Conservation (phyloP, 2,888 invertebrate species). For the Campoletis raptor region DNA sequence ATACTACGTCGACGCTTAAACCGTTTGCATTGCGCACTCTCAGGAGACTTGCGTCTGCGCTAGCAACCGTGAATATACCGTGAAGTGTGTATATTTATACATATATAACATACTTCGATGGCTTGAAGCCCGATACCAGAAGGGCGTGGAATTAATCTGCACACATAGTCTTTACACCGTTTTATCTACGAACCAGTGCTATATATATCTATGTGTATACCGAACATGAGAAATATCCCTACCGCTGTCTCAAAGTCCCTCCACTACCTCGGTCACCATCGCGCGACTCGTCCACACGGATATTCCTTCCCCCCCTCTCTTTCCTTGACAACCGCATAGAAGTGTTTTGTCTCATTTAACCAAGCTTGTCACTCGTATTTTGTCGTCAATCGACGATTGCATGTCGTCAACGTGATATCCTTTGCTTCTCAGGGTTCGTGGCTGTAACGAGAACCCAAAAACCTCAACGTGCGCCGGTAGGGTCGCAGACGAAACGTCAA, state of each 20-base stretch:
- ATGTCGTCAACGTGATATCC: constrained; percentile 25
- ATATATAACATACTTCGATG: not conserved
- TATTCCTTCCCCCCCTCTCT: constrained; percentile 55
- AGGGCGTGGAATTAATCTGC: not conserved
- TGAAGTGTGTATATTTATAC: not conserved
- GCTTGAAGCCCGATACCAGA: not conserved
- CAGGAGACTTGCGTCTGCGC: constrained; percentile 55
- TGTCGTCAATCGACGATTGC: constrained; percentile 38
- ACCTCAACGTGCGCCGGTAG: constrained; percentile 16
- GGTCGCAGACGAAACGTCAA: constrained; percentile 17
- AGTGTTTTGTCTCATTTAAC: constrained; percentile 22
- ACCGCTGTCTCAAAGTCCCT: constrained; percentile 47
- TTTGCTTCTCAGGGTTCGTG: constrained; percentile 63
- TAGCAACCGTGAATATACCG: constrained; percentile 6
- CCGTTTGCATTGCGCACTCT: constrained; percentile 46
- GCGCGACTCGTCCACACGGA: constrained; percentile 52
- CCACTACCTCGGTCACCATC: constrained; percentile 55
- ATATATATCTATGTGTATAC: not conserved
- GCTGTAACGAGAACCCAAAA: constrained; percentile 48
- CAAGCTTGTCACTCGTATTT: constrained; percentile 33
- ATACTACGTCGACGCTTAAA: not conserved
- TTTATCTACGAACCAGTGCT: not conserved
- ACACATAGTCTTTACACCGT: not conserved
- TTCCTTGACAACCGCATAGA: constrained; percentile 19
- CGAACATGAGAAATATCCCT: constrained; percentile 39